A percentile compares a stretch with the other conserved stretches of the same genome.
Conservation (phyloP, 2,113 vertebrate species). For the Leucopternis melanops region DNA sequence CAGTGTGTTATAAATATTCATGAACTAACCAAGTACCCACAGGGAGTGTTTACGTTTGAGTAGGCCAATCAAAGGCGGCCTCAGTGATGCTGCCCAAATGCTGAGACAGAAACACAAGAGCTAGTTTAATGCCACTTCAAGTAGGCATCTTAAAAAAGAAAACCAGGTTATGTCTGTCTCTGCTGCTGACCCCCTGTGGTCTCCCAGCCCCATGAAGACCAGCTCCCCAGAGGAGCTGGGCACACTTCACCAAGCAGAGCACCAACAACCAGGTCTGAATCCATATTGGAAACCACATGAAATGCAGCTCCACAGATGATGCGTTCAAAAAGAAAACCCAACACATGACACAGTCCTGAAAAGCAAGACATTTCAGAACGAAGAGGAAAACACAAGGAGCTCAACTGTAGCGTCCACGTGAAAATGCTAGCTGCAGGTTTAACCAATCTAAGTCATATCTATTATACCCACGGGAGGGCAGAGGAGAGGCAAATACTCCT, state of each 20-base stretch:
- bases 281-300: accelerated
- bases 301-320: not conserved
- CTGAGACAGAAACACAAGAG: not conserved
- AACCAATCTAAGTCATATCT: not conserved
- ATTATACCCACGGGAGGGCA: not conserved
- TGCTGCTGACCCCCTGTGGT: accelerated
- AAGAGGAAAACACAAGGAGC: not conserved
- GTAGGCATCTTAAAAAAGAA: not conserved
- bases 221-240: not conserved
- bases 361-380: not conserved
- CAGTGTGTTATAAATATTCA: slow-evolving; percentile 54
- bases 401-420: accelerated
- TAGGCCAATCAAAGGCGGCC: slow-evolving; percentile 48
- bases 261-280: not conserved
- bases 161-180: not conserved
- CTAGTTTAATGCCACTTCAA: not conserved
- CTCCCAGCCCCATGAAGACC: not conserved
- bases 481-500: not conserved
- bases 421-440: not conserved
- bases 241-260: not conserved
- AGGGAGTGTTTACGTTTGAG: slow-evolving; percentile 64
- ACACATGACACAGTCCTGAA: accelerated
- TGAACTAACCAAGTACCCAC: slow-evolving; percentile 24
- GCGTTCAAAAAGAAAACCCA: not conserved
- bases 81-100: not conserved